Base-by-base conservation (phyloP, 2,113 vertebrate species). In the Scomber scombrus region DNA sequence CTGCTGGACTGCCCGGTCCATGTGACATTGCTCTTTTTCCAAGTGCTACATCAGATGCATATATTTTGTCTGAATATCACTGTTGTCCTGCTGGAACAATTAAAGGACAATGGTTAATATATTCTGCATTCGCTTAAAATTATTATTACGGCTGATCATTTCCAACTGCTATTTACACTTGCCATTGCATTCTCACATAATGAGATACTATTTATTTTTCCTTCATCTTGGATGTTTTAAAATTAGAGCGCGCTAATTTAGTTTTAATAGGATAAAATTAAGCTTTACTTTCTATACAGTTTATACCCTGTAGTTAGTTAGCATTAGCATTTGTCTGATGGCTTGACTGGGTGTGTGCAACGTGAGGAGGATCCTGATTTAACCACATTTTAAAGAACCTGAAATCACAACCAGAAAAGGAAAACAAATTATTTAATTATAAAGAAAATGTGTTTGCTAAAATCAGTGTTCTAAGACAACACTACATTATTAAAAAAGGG, bases 11-110 rank as follows among this genome's bases (percentile, higher is more conserved):
- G 64, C 57, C 0, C 16, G 11, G 29, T 70, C 19, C 46, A 5
- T 57, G 31, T 68, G 54, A 64, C 54, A 54, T 16, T 19, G 19
- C 15, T 78, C 26, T 31, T 75, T 76, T 60, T 70, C 10, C 19
- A 52, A 83, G 55, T 26, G 34, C 51, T 70, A 21, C 15, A 55
- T 63, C 45, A 80, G 69, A 81, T 63, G 50, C 34, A 80, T 49
- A 67, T 34, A 58, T 85, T 69, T 61, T 0, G 11, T 23, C 43
- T 55, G 5, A 72, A 70, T 62, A 57, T 78, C 16, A 54, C 34
- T 82, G 69, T 62, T 70, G 40, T 81, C 67, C 62, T 63, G 2
- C n/a, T 67, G 40, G 50, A 84, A 13, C 19, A 74, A 82, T 73
- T 80, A 45, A 79, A 66, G 47, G 26, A 84, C 46, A 82, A 77